phyloP scores from a whole-genome alignment of 2,888 invertebrate species.

The Lepidonotus clava region DNA sequence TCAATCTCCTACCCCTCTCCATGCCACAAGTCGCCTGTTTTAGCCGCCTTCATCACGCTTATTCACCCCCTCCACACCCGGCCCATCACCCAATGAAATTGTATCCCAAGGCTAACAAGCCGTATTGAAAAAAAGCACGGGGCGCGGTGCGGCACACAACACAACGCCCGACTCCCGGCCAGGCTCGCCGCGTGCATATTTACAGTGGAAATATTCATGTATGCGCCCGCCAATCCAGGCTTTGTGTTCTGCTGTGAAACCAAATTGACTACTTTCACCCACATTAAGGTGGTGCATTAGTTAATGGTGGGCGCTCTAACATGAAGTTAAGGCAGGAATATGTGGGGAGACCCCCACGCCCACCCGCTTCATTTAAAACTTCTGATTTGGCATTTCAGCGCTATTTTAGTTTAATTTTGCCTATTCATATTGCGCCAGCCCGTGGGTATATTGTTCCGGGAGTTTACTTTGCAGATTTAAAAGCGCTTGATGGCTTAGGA shows the following conservation, averaged over 20 bases:
- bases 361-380: too few relatives aligned
- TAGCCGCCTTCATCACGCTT: neutral
- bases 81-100: neutral
- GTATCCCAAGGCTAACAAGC: conserved; percentile 13
- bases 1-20: neutral
- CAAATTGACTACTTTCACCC: conserved; percentile 5
- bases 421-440: too few relatives aligned
- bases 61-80: neutral
- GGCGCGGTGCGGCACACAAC: neutral
- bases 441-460: too few relatives aligned
- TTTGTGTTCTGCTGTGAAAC: conserved; percentile 3
- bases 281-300: conserved; percentile 19
- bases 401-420: too few relatives aligned
- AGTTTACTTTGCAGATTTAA: too few relatives aligned
- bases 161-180: neutral
- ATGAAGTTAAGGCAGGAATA: too few relatives aligned
- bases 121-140: neutral
- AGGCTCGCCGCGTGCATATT: neutral
- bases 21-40: neutral
- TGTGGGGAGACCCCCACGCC: too few relatives aligned
- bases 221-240: conserved; percentile 23
- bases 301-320: neutral
- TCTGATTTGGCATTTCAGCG: too few relatives aligned
- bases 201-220: conserved; percentile 33
- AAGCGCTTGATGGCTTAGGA: too few relatives aligned